phyloP scores from a whole-genome alignment of 2,113 vertebrate species.

The Dermatemys mawii region DNA sequence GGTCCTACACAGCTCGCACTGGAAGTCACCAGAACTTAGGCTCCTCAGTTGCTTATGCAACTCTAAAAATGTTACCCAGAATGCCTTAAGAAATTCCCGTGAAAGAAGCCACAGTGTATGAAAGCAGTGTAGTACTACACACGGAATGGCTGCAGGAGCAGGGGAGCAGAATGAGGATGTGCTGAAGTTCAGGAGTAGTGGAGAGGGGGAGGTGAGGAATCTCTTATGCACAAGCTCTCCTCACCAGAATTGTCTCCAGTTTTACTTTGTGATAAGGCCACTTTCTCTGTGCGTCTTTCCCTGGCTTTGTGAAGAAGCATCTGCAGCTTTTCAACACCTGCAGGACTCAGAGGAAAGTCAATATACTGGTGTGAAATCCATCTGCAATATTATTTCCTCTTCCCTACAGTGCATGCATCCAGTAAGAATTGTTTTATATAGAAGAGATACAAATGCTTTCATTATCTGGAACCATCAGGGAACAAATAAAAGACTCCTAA shows the following conservation, averaged over 20 bases:
- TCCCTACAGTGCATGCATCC: not conserved
- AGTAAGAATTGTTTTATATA: not conserved
- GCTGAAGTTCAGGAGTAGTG: not conserved
- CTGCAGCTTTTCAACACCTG: not conserved
- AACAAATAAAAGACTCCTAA: not conserved
- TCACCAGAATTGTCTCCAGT: not conserved
- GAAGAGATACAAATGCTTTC: not conserved
- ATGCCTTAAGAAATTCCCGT: not conserved
- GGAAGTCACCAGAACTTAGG: not conserved
- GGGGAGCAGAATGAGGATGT: not conserved
- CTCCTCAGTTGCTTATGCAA: not conserved
- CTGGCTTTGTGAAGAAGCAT: not conserved
- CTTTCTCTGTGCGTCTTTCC: not conserved
- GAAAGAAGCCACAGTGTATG: not conserved
- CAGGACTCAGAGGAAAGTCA: not conserved
- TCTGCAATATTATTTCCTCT: not conserved
- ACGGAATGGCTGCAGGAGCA: not conserved
- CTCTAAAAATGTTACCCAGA: not conserved
- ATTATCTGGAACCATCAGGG: no score
- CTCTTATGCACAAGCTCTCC: not conserved
- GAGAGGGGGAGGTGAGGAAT: not conserved
- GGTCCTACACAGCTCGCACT: not conserved
- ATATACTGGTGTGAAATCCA: accelerated
- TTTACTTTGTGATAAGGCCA: not conserved
- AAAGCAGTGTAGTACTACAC: not conserved